Conservation (phyloP, 2,797 vertebrate genomes). For the Coluber constrictor region DNA sequence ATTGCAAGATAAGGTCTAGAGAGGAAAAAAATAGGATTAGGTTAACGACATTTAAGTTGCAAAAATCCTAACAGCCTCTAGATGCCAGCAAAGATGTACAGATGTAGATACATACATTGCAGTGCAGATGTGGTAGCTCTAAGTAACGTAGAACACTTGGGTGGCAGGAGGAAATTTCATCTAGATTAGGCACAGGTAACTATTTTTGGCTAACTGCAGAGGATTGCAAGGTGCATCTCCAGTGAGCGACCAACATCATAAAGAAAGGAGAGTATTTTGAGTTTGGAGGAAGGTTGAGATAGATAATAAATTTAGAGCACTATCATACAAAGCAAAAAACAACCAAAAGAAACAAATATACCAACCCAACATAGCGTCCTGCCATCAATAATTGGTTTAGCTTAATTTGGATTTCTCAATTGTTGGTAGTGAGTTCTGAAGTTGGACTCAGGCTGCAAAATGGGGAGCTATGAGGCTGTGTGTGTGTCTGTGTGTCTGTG, state of each 20-base stretch:
- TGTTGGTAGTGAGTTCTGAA: neutral
- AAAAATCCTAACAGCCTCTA: neutral
- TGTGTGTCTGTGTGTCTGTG: neutral
- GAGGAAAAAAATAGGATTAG: no score
- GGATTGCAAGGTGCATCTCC: neutral
- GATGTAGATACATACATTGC: neutral
- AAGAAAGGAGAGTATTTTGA: neutral
- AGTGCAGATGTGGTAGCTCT: neutral
- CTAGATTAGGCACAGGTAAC: neutral
- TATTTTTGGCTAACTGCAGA: neutral
- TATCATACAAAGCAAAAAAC: neutral
- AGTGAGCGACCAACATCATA: neutral
- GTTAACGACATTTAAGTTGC: neutral
- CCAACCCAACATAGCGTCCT: neutral
- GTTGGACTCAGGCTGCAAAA: neutral
- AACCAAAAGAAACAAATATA: neutral
- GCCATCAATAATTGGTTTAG: neutral
- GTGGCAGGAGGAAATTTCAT: neutral
- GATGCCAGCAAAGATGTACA: neutral
- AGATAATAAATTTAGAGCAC: neutral
- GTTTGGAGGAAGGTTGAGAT: neutral
- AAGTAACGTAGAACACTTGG: neutral
- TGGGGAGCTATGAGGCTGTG: neutral
- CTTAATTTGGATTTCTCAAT: neutral
- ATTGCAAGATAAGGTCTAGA: neutral